A percentile compares a stretch with the other conserved stretches of the same genome.
These are phyloP conservation scores for Ophion ventricosus DNA, from an alignment of 2,888 invertebrate species.

Conservation along the genomic window DNA sequence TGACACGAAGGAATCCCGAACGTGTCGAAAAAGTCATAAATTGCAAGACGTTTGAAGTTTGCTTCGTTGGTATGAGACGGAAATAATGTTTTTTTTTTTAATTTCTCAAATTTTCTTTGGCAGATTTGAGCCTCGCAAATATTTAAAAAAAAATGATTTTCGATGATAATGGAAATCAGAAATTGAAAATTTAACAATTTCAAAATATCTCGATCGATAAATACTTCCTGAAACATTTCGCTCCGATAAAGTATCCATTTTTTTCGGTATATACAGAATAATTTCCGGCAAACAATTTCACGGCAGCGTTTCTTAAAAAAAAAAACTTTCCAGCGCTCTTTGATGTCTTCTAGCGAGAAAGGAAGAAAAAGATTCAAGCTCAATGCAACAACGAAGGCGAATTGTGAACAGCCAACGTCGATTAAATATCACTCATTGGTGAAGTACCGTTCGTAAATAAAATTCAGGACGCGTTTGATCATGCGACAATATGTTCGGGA, in stretches of 20 bases:
- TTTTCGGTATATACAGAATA: background rate
- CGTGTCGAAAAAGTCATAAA: too few species aligned
- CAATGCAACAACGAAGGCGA: background rate
- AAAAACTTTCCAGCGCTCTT: slow-evolving; percentile 1
- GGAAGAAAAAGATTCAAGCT: background rate
- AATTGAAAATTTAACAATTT: too few species aligned
- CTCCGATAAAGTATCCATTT: too few species aligned
- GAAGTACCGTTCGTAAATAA: background rate
- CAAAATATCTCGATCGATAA: too few species aligned
- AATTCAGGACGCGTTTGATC: background rate
- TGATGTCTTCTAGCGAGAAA: background rate
- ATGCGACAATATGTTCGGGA: background rate
- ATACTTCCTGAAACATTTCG: too few species aligned
- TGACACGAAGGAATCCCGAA: background rate
- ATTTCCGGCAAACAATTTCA: background rate
- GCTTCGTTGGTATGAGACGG: too few species aligned
- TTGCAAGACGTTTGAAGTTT: too few species aligned
- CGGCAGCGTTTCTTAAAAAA: background rate
- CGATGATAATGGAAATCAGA: too few species aligned
- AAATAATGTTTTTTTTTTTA: too few species aligned
- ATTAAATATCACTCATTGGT: background rate
- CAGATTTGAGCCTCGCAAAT: too few species aligned
- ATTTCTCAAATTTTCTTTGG: too few species aligned
- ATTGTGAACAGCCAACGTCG: background rate
- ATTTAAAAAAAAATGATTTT: too few species aligned